Conservation (phyloP, 2,797 vertebrate species). For the Alectoris magna region DNA sequence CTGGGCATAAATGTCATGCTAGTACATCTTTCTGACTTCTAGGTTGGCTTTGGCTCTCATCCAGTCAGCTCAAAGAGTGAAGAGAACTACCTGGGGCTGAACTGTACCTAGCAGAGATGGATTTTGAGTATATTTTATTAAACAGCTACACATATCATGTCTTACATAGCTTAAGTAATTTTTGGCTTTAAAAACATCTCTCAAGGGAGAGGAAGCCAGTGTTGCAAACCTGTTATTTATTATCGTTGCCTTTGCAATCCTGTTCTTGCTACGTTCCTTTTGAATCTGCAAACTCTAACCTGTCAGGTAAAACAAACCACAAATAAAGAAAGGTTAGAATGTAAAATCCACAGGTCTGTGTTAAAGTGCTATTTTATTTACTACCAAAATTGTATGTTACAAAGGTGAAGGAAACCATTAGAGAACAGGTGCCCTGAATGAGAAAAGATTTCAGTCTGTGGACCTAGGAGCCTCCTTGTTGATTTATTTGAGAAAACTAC, state of each 20-base stretch:
- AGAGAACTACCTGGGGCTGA: neutral
- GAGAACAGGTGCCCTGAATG: conserved; percentile 42
- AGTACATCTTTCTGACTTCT: neutral
- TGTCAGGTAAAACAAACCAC: conserved; percentile 65
- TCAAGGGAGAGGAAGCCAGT: neutral
- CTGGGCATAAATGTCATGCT: rapidly evolving
- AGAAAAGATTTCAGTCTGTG: conserved; percentile 51
- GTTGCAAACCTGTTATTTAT: conserved; percentile 9
- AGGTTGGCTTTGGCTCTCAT: neutral
- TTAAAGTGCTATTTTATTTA: conserved; percentile 41
- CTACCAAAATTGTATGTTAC: neutral
- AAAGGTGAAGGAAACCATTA: conserved; percentile 61
- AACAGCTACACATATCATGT: neutral
- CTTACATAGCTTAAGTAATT: neutral
- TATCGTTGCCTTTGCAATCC: neutral
- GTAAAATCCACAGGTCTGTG: conserved; percentile 28
- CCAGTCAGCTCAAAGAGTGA: neutral
- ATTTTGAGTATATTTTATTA: neutral
- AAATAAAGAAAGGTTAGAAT: conserved; percentile 59
- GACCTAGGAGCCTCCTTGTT: conserved; percentile 49
- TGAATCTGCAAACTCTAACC: conserved; percentile 32
- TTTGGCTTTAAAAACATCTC: neutral
- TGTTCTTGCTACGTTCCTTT: neutral
- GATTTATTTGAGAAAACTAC: conserved; percentile 70
- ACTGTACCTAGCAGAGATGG: neutral